Evolutionary conservation across 1,140 invertebrate genomes (phyloP).

Genomic region (Drosophila nasuta): DNA sequence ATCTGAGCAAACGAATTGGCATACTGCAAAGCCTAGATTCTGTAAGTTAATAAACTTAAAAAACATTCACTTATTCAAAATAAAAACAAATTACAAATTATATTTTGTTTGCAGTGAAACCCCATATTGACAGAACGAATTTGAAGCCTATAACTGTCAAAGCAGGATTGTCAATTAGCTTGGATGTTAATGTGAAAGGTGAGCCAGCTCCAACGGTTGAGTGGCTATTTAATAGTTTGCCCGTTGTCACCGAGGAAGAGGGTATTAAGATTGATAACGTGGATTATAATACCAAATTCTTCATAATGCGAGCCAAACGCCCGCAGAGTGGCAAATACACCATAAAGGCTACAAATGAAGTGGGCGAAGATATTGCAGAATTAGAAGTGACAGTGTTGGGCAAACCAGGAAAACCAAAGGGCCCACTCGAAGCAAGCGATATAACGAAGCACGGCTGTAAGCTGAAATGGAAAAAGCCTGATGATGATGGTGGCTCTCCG

Average conservation of each 20-base stretch:
- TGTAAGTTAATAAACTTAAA: conserved; percentile 87
- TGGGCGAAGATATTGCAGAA: conserved; percentile 97
- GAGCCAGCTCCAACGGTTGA: conserved; percentile 96
- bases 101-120: conserved; percentile 90
- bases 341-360: conserved; percentile 96
- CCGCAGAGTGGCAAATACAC: conserved; percentile 95
- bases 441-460: conserved; percentile 97
- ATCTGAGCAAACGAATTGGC: conserved; percentile 96
- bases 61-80: background rate
- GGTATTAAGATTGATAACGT: conserved; percentile 92
- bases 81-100: conserved; percentile 45
- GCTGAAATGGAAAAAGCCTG: conserved; percentile 96
- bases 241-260: conserved; percentile 89
- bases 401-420: conserved; percentile 93
- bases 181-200: conserved; percentile 97
- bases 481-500: conserved; percentile 95
- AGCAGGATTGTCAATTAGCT: conserved; percentile 94
- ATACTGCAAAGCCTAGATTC: conserved; percentile 97
- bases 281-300: conserved; percentile 96
- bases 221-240: conserved; percentile 94
- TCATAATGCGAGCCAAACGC: conserved; percentile 92
- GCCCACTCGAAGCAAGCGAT: conserved; percentile 94
- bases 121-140: conserved; percentile 96
- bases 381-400: conserved; percentile 95
- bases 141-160: conserved; percentile 94